Evolutionary conservation across 2,113 vertebrate species (phyloP), one percentile per base, ranked within the genome.

Genomic region (Columba livia): DNA sequence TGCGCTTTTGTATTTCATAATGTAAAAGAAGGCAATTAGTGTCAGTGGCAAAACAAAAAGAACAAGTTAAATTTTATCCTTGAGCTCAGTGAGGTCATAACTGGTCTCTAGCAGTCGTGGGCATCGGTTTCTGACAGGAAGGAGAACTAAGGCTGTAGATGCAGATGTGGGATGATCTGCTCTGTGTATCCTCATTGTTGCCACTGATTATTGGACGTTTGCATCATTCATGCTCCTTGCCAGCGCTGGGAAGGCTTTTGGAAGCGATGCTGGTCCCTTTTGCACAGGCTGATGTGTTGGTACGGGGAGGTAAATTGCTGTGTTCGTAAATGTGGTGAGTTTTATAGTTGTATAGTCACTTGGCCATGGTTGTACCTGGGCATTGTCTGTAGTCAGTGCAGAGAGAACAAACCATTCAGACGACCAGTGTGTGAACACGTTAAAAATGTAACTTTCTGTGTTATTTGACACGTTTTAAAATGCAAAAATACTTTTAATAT

Each of bases 261-360:
- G 51, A 23, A 21, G 34, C 0, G 3, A 4, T 2, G 26, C 50
- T 36, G 1, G 2, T 67, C 44, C 62, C 36, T 0, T 2, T 15
- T n/a, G 60, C 26, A 8, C n/a, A 25, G 72, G n/a, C 34, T 28
- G 73, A 2, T 10, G 7, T 21, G 21, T 47, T 28, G 32, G 28
- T 16, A 4, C 1, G 32, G 32, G 36, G 18, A 28, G n/a, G 2
- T 8, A 0, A 31, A 10, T 24, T 4, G 6, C 29, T 44, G 38
- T 65, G 74, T 9, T 66, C 31, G 3, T 3, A 4, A 17, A 11
- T 1, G 31, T 6, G 53, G 12, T 53, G 17, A 2, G 5, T 38
- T 71, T 31, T 9, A 2, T 3, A 47, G 44, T 19, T 47, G 44
- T 47, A 44, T 7, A 44, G 42, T 44, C 42, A 44, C 42, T 44